A percentile compares a stretch with the other conserved stretches of the same genome.
Conservation (phyloP, 2,888 invertebrate species). For the Papilio gigon region DNA sequence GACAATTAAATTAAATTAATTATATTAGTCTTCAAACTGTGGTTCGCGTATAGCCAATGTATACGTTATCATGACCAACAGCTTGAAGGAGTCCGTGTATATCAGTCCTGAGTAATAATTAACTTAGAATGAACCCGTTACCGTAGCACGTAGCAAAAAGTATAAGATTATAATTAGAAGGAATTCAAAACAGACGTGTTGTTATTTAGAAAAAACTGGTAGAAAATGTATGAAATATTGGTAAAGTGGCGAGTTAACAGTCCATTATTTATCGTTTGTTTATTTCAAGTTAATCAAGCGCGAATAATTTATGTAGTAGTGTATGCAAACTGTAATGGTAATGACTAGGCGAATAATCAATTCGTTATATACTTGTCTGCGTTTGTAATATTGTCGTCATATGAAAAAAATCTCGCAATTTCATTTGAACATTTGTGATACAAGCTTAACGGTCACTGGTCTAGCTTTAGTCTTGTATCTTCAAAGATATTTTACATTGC, state of each 20-base stretch:
- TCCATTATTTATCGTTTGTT: slow-evolving; percentile 8
- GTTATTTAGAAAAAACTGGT: background rate
- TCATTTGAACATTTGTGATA: too few species aligned
- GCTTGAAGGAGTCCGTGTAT: background rate
- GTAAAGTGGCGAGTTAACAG: background rate
- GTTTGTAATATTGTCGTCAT: background rate
- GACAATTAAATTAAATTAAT: too few species aligned
- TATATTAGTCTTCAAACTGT: background rate
- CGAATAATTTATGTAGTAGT: slow-evolving; percentile 22
- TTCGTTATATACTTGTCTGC: background rate
- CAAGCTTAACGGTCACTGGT: too few species aligned
- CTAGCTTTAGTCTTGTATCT: too few species aligned
- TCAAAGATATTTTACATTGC: too few species aligned
- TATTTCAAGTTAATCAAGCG: slow-evolving; percentile 25
- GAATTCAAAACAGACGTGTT: slow-evolving; percentile 1
- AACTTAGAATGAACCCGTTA: slow-evolving; percentile 2
- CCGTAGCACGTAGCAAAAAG: background rate
- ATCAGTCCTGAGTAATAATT: background rate
- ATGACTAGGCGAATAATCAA: slow-evolving; percentile 12
- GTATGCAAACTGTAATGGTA: slow-evolving; percentile 17
- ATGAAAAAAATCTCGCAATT: background rate
- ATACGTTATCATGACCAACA: background rate
- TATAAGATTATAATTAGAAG: background rate
- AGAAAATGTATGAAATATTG: slow-evolving; percentile 27
- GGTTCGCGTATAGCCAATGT: background rate